Percentiles rank a stretch among this genome's conserved stretches.
Evolutionary conservation across 35 echinoderm and acorn worm genomes (phyloP).

Genomic region (Heliocidaris tuberculata): DNA sequence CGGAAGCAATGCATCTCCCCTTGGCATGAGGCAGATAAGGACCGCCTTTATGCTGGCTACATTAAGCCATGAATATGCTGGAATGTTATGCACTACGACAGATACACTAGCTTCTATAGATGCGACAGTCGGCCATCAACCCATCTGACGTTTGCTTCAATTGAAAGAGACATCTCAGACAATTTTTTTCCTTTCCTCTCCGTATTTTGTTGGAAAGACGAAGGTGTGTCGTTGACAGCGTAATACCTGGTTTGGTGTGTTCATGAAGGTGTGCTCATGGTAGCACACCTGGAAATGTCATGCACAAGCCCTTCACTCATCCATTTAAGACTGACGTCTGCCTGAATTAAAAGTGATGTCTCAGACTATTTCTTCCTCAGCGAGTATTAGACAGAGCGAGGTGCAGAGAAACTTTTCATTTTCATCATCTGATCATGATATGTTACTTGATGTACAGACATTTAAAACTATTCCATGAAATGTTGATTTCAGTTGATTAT

Average conservation of each 20-base stretch:
- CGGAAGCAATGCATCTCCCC: slow-evolving; percentile 34
- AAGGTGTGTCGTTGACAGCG: not conserved
- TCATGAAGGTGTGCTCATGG: not conserved
- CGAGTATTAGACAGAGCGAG: not conserved
- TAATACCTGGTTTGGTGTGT: not conserved
- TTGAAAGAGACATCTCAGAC: not conserved
- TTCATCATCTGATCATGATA: not conserved
- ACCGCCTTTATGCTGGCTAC: slow-evolving; percentile 28
- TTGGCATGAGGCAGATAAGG: slow-evolving; percentile 14
- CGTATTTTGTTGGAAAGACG: not conserved
- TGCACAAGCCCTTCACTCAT: slow-evolving; percentile 9
- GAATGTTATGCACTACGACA: slow-evolving; percentile 24
- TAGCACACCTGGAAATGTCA: slow-evolving; percentile 9
- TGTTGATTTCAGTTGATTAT: not conserved
- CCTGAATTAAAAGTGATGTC: not conserved
- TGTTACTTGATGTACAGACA: not conserved
- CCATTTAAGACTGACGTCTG: slow-evolving; percentile 8
- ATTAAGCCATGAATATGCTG: slow-evolving; percentile 38
- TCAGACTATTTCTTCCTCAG: not conserved
- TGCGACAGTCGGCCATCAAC: not conserved
- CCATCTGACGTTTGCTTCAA: slow-evolving; percentile 1
- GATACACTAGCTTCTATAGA: slow-evolving; percentile 17
- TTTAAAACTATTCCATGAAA: not conserved
- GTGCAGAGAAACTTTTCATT: not conserved
- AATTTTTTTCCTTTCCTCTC: not conserved